Evolutionary conservation across 2,797 vertebrate species (phyloP).

Genomic region (Mormyrus proboscirostris): DNA sequence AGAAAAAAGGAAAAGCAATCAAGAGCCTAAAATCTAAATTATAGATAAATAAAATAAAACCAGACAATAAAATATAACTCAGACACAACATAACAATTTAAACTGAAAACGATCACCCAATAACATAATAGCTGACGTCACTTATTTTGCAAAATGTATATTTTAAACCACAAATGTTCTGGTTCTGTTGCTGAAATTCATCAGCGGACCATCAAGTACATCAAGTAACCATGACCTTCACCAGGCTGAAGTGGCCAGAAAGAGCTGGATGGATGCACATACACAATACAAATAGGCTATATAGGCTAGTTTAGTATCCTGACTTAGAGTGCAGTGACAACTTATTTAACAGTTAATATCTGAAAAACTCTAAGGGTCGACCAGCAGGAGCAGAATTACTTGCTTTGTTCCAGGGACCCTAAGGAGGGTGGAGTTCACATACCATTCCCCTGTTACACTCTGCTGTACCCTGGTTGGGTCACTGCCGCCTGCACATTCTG

Average conservation of each 20-base stretch:
- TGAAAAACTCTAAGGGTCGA: neutral
- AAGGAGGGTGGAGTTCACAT: neutral
- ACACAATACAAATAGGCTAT: neutral
- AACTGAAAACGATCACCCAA: neutral
- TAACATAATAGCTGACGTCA: neutral
- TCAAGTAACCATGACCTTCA: neutral
- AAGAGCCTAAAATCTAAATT: neutral
- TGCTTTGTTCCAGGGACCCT: neutral
- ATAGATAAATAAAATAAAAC: neutral
- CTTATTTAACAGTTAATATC: neutral
- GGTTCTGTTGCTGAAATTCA: neutral
- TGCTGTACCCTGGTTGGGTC: neutral
- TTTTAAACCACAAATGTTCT: neutral
- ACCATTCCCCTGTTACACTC: neutral
- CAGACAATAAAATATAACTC: neutral
- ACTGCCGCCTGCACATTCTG: neutral
- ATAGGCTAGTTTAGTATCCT: neutral
- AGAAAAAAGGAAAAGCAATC: neutral
- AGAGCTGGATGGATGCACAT: neutral
- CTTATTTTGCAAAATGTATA: neutral
- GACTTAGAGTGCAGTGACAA: neutral
- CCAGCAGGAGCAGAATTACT: neutral
- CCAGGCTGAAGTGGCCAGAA: neutral
- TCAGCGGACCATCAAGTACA: neutral
- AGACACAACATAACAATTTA: neutral